phyloP scores from a whole-genome alignment of 2,797 vertebrate genomes.

The Meriones psammophilus region DNA sequence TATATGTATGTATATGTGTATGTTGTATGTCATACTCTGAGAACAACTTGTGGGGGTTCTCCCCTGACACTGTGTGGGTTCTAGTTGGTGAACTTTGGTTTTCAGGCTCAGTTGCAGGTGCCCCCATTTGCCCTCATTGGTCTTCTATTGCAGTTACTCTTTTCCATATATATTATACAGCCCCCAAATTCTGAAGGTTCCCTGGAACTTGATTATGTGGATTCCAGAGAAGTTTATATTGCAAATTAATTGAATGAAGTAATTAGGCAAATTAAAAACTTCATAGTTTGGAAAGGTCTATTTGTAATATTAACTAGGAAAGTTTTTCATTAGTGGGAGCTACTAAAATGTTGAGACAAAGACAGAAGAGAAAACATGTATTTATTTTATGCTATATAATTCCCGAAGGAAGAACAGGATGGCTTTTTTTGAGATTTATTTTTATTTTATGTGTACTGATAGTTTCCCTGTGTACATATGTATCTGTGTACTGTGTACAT shows the following conservation, averaged over 20 bases:
- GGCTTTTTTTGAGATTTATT: neutral
- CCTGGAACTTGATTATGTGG: conserved; percentile 45
- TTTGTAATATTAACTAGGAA: conserved; percentile 51
- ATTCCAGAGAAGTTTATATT: conserved; percentile 65
- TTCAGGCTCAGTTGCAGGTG: neutral
- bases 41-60: neutral
- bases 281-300: conserved; percentile 53
- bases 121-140: neutral
- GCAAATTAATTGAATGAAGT: conserved; percentile 61
- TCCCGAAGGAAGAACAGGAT: conserved; percentile 39
- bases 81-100: neutral
- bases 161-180: conserved; percentile 12
- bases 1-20: neutral
- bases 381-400: conserved; percentile 42
- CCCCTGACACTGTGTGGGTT: neutral
- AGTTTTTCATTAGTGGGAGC: conserved; percentile 55
- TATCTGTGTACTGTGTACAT: neutral
- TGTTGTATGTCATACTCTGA: neutral
- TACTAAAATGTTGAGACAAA: conserved; percentile 64
- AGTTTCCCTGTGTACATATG: neutral
- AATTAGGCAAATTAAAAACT: conserved; percentile 58
- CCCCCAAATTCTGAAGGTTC: conserved; percentile 35
- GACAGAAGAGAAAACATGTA: neutral
- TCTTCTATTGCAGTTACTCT: conserved; percentile 11
- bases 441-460: neutral